phyloP scores from a whole-genome alignment of 2,797 vertebrate genomes.

The Chiroxiphia lanceolata region DNA sequence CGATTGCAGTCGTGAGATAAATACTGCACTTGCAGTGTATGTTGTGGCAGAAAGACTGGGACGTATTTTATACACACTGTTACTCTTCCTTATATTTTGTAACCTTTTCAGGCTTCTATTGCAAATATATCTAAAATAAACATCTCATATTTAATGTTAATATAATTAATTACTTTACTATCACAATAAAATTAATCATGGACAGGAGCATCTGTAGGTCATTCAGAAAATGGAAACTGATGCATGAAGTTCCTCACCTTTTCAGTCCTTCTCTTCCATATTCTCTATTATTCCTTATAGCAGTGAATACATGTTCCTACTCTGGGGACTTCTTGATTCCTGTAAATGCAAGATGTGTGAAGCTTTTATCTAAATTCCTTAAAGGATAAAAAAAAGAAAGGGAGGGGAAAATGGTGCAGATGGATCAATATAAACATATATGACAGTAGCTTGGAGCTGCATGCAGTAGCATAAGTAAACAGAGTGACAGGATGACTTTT shows the following conservation, averaged over 20 bases:
- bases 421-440: conserved; percentile 58
- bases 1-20: neutral
- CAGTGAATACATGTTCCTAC: neutral
- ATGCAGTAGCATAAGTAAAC: conserved; percentile 61
- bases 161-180: neutral
- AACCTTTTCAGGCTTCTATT: neutral
- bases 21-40: neutral
- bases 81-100: neutral
- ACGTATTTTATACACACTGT: neutral
- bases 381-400: neutral
- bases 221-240: neutral
- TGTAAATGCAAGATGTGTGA: conserved; percentile 28
- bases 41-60: neutral
- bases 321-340: neutral
- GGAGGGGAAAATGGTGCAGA: neutral
- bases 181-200: neutral
- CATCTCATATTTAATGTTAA: neutral
- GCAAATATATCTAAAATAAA: neutral
- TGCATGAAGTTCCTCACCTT: neutral
- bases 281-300: neutral
- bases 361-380: conserved; percentile 19
- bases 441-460: conserved; percentile 67
- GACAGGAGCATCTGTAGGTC: neutral
- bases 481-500: conserved; percentile 60
- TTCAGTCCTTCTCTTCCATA: neutral